Evolutionary conservation across 2,888 invertebrate species (phyloP).

Genomic region (Mycalesis mineus): DNA sequence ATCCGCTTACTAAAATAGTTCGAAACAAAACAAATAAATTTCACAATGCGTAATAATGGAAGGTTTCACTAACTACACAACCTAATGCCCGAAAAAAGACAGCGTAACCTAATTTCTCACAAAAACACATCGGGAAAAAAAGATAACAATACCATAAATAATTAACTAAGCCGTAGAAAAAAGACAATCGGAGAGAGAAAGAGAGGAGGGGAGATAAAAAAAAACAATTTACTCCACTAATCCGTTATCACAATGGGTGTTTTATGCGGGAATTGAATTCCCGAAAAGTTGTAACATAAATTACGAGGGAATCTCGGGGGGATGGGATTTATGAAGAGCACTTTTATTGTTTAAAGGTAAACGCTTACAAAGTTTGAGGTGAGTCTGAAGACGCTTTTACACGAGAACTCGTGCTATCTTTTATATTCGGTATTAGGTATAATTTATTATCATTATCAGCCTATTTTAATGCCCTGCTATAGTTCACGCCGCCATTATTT

Average conservation of each 20-base stretch:
- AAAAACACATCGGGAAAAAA: neutral
- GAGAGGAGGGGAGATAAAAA: conserved; percentile 17
- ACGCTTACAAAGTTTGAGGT: conserved; percentile 21
- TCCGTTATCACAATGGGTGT: conserved; percentile 41
- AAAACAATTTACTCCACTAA: conserved; percentile 41
- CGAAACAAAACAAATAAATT: too few species aligned
- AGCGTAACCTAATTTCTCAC: neutral
- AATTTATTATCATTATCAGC: too few species aligned
- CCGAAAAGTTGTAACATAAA: conserved; percentile 44
- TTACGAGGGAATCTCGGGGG: conserved; percentile 37
- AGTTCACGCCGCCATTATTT: too few species aligned
- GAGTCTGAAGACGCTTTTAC: neutral
- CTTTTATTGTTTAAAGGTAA: conserved; percentile 42
- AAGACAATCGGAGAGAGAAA: conserved; percentile 9
- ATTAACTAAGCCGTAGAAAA: conserved; percentile 23
- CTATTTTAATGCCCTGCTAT: too few species aligned
- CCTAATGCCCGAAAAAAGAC: too few species aligned
- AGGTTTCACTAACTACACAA: too few species aligned
- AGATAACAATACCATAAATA: conserved; percentile 34
- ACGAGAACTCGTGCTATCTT: neutral
- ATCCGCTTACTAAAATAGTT: too few species aligned
- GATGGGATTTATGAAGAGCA: conserved; percentile 42
- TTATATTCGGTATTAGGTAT: too few species aligned
- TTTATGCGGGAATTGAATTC: conserved; percentile 44
- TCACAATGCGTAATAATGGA: too few species aligned